Conservation (phyloP, 2,797 vertebrate genomes). For the Valencia hispanica region DNA sequence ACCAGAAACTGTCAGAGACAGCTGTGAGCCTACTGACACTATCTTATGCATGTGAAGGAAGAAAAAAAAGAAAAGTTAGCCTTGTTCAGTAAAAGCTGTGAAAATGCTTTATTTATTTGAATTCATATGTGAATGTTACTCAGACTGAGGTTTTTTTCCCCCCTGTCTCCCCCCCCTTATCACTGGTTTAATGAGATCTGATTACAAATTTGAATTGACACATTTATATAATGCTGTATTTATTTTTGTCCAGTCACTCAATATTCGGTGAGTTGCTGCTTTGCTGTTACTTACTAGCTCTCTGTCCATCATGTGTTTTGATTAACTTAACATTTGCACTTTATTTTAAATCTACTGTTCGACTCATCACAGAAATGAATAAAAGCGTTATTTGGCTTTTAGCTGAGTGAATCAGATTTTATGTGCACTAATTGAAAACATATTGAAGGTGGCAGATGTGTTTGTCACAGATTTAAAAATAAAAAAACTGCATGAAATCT, state of each 20-base stretch:
- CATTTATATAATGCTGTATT: constrained; percentile 37
- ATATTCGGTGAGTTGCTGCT: constrained; percentile 29
- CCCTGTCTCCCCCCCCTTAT: too few relatives aligned
- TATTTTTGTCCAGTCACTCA: constrained; percentile 32
- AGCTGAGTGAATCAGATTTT: constrained; percentile 14
- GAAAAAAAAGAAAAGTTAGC: neutral
- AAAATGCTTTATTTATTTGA: constrained; percentile 68
- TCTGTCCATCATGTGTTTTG: constrained; percentile 50
- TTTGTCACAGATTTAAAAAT: constrained; percentile 21
- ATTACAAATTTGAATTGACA: constrained; percentile 34
- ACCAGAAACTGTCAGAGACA: constrained; percentile 21
- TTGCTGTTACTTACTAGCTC: constrained; percentile 24
- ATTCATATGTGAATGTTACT: constrained; percentile 62
- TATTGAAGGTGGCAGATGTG: constrained; percentile 16
- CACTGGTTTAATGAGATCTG: constrained; percentile 40
- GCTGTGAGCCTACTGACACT: constrained; percentile 25
- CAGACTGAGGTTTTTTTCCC: constrained; percentile 30
- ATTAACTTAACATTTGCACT: constrained; percentile 66
- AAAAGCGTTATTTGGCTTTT: constrained; percentile 22
- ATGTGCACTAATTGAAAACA: constrained; percentile 33
- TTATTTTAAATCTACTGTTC: constrained; percentile 48
- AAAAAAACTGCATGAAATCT: constrained; percentile 49
- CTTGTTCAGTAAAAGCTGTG: constrained; percentile 61
- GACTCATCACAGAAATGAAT: constrained; percentile 2
- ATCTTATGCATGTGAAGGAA: constrained; percentile 42